These are phyloP conservation scores for Empis stercorea DNA, from an alignment of 2,888 invertebrate genomes.

Conservation along the genomic window DNA sequence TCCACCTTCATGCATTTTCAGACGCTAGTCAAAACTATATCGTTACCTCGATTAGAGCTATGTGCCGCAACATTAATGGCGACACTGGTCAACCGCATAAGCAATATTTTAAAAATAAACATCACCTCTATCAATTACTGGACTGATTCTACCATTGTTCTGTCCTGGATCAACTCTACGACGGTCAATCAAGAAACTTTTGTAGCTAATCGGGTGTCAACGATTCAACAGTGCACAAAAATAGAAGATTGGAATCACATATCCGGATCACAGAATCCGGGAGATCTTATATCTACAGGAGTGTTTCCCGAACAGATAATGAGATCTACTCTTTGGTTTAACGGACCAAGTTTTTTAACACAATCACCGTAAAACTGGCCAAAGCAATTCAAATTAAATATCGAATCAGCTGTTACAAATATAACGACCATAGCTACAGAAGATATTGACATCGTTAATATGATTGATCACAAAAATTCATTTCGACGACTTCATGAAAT, in stretches of 20 bases:
- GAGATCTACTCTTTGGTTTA: background rate
- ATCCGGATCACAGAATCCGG: background rate
- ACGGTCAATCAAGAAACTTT: background rate
- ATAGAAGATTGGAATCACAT: background rate
- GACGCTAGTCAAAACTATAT: conserved; percentile 8
- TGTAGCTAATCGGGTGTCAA: background rate
- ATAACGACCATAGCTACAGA: no score
- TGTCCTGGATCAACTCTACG: no score
- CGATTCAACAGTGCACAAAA: background rate
- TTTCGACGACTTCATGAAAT: no score
- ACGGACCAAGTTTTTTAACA: no score
- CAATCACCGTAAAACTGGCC: no score
- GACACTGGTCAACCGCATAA: no score
- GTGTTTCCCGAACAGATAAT: no score
- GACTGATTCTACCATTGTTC: background rate
- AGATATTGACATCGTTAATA: no score
- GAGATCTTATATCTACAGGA: background rate
- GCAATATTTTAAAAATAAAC: background rate
- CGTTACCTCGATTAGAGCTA: conserved; percentile 4
- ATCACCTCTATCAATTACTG: no score
- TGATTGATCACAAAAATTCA: no score
- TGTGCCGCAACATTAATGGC: conserved; percentile 3
- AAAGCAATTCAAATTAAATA: no score
- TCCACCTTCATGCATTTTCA: conserved; percentile 6
- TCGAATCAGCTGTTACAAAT: no score